Conservation (phyloP, 2,113 vertebrate genomes). For the Pelecanoides urinatrix region DNA sequence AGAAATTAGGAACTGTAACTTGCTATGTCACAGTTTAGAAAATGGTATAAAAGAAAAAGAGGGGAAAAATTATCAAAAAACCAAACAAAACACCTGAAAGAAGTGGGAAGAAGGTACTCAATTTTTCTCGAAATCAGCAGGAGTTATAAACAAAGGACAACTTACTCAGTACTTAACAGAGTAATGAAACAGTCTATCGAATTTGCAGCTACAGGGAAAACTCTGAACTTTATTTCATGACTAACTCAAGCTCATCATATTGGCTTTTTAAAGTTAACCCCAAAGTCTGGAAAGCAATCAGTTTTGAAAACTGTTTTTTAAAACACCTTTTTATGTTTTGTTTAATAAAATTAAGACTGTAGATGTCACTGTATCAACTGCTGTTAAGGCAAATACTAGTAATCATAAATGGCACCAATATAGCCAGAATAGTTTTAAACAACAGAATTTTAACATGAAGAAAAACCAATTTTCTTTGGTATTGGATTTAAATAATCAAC, state of each 20-base stretch:
- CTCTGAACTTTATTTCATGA: constrained; percentile 6
- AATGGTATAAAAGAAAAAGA: not conserved
- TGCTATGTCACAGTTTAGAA: not conserved
- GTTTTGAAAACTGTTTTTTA: not conserved
- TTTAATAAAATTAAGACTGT: not conserved
- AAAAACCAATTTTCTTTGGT: not conserved
- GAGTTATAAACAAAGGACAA: not conserved
- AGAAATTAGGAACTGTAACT: not conserved
- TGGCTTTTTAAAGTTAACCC: not conserved
- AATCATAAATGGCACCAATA: not conserved
- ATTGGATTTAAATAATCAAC: not conserved
- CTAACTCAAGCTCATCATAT: not conserved
- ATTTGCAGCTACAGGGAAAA: not conserved
- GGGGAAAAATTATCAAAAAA: not conserved
- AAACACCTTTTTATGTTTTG: not conserved
- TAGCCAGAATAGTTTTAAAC: not conserved
- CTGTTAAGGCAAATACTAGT: not conserved
- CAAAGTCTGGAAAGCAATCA: not conserved
- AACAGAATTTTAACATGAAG: not conserved
- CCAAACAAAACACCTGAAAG: not conserved
- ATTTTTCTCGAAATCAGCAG: not conserved
- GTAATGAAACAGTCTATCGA: not conserved
- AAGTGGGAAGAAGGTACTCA: not conserved
- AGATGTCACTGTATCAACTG: not conserved
- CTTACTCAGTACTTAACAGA: not conserved